Base-by-base conservation (phyloP, 2,797 vertebrate genomes). In the Anableps anableps region DNA sequence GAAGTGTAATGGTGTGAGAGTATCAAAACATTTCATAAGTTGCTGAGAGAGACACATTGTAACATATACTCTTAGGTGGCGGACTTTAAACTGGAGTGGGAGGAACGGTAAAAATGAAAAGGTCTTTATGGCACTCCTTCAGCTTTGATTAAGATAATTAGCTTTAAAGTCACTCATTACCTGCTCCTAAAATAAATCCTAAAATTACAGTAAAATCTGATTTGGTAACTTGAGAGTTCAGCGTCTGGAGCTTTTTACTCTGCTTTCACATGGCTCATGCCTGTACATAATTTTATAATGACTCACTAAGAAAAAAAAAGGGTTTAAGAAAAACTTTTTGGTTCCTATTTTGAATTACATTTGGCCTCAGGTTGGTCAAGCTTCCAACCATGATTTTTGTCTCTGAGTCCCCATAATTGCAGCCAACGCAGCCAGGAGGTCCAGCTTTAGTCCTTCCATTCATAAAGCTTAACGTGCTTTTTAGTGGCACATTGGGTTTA, bases 401-500 rank as follows among this genome's bases (percentile, higher is more conserved):
- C 88, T 91, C 82, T 64, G 73, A 83, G 76, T 91, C 78, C 75
- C 86, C 93, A 81, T 92, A 95, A 95, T 94, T 94, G 91, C 78
- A 92, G 77, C 80, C 80, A 88, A 86, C 83, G 83, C 73, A 88
- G 83, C 83, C 82, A 89, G 90, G 85, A 93, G 85, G 89, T 92
- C 90, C 88, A 81, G 85, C 90, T 88, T 92, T 83, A 93, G 85
- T 89, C 84, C 84, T 91, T 90, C 89, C 92, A 93, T 94, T 95
- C 92, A 94, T 93, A 91, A 93, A 94, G 85, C 86, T 89, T 74
- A n/a, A 94, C 91, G 88, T 89, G 90, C 90, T 93, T 94, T 83
- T 95, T 95, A 95, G 95, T 95, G 94, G 94, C 86, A 38, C 78
- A 86, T 90, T 89, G 66, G 88, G 91, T 95, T 94, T 95, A 96